Base-by-base conservation (phyloP, 2,888 invertebrate genomes). In the Parapristionchus giblindavisi region DNA sequence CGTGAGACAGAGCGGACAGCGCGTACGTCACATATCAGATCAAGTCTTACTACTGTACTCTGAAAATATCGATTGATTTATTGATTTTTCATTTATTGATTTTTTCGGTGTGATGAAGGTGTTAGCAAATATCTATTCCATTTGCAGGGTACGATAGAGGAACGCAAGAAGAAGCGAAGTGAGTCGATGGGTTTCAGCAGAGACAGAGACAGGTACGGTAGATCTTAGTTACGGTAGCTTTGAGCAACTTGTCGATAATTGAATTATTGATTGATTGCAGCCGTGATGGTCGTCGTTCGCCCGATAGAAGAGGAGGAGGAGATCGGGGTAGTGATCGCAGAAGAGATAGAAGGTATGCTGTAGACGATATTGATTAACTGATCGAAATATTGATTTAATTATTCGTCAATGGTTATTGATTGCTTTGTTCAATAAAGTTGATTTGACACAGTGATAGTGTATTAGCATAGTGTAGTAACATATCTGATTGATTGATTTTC, bases 101-200 rank as follows among this genome's bases (percentile, higher is more conserved):
- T 43, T 27, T 63, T 14, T 24, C n/a, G n/a, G n/a, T 56, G 21
- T 21, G 8, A 27, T 27, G 24, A 21, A 29, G 29, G 32, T 21
- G 40, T 40, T 29, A 65, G n/a, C n/a, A n/a, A n/a, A n/a, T n/a
- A n/a, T n/a, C n/a, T n/a, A n/a, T n/a, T 27, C 48, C 21, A 27
- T 58, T 80, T 81, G 60, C 76, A 84, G 84, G 80, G 83, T 21
- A 81, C 75, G 11, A 84, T 86, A 38, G 85, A 85, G 6, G 84
- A 85, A 24, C 77, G 85, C 48, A 80, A 85, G 8, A 80, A 79
- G 36, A 74, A 71, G 75, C 75, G 79, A 77, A 56, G 82, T 75
- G 75, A 80, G 75, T 43, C 24, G 77, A 14, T 77, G 27, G 66
- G 74, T 21, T 56, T 76, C 40, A 75, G 73, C 34, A 56, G 74